Evolutionary conservation across 2,113 vertebrate genomes (phyloP).

Genomic region (Ictalurus furcatus): DNA sequence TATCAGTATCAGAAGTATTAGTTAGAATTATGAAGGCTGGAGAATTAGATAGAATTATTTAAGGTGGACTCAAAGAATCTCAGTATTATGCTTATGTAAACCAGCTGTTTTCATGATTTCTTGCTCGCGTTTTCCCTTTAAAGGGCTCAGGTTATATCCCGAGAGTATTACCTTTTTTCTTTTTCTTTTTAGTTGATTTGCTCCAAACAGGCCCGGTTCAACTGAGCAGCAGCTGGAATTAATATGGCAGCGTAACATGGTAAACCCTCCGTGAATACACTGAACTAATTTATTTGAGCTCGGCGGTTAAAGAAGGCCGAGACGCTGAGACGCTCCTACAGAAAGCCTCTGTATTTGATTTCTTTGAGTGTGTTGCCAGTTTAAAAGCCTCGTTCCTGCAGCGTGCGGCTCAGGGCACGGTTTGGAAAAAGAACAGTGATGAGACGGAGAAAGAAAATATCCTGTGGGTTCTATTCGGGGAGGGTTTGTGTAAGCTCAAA

Average conservation of each 20-base stretch:
- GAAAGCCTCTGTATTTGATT: constrained; percentile 19
- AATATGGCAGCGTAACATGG: constrained; percentile 21
- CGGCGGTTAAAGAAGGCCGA: not conserved
- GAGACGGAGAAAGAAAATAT: constrained; percentile 61
- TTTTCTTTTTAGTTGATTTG: not conserved
- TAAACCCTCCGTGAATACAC: not conserved
- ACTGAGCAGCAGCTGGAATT: constrained; percentile 19
- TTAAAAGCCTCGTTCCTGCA: constrained; percentile 56
- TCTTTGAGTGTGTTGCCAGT: constrained; percentile 26
- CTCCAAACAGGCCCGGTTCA: not conserved
- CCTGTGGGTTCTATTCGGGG: constrained; percentile 67
- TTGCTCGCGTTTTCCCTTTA: not conserved
- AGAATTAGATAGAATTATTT: not conserved
- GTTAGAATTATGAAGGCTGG: not conserved
- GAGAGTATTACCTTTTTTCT: not conserved
- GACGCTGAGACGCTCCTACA: not conserved
- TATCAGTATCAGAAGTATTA: not conserved
- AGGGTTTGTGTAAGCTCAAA: constrained; percentile 60
- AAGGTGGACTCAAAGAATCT: not conserved
- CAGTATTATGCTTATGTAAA: not conserved
- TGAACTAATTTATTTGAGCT: constrained; percentile 16
- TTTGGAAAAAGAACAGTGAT: constrained; percentile 63
- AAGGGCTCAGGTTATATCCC: not conserved
- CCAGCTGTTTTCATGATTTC: not conserved
- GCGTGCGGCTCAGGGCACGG: constrained; percentile 40